Percentiles rank a stretch among this genome's conserved stretches.
phyloP scores from a whole-genome alignment of 2,113 vertebrate species.

The Xiphophorus couchianus region DNA sequence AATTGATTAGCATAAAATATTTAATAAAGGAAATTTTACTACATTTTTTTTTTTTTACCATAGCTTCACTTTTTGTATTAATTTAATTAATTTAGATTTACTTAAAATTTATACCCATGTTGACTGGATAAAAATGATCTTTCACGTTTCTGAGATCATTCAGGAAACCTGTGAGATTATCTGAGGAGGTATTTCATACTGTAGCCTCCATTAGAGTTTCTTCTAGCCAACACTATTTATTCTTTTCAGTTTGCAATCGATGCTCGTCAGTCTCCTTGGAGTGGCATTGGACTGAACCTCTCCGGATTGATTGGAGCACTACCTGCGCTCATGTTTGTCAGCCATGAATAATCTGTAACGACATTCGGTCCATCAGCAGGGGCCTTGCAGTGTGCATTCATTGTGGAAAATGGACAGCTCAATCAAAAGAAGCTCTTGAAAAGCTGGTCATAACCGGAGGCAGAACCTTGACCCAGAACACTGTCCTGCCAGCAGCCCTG shows the following conservation, averaged over 20 bases:
- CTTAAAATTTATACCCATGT: neutral
- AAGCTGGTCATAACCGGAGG: constrained; percentile 69
- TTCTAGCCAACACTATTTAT: neutral
- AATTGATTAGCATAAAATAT: neutral
- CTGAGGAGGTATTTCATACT: neutral
- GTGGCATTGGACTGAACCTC: constrained; percentile 70
- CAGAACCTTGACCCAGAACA: constrained; percentile 78
- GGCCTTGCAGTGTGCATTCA: constrained; percentile 72
- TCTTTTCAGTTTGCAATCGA: constrained; percentile 5
- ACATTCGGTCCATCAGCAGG: constrained; percentile 61
- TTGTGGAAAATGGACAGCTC: constrained; percentile 75
- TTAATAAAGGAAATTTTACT: neutral
- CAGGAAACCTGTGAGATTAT: neutral
- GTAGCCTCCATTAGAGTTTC: constrained; percentile 7
- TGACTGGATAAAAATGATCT: neutral
- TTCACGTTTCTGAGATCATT: neutral
- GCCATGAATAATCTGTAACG: constrained; percentile 80
- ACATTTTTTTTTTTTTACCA: neutral
- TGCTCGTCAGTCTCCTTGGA: constrained; percentile 69
- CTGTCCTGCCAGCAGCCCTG: constrained; percentile 53
- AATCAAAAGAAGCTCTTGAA: constrained; percentile 79
- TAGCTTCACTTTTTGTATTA: neutral
- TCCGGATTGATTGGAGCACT: constrained; percentile 75
- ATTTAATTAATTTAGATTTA: neutral
- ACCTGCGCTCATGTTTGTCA: constrained; percentile 72